Conservation (phyloP, 53 echinoderm and acorn worm species). For the Apostichopus leukothele region DNA sequence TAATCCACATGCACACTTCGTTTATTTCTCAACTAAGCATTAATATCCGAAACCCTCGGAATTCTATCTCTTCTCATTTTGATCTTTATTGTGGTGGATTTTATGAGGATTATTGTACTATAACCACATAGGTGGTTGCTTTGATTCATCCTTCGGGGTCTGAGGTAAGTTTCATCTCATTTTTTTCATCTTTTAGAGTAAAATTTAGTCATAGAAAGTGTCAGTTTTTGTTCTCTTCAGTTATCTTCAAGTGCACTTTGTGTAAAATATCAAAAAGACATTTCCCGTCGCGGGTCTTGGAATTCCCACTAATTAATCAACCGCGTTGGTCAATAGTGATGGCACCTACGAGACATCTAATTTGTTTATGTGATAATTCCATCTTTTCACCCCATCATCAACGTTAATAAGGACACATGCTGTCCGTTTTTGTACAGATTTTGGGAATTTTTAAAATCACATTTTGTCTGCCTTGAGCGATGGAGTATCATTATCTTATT, state of each 20-base stretch:
- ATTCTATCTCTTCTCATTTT: conserved; percentile 40
- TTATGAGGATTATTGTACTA: conserved; percentile 44
- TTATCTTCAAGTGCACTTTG: conserved; percentile 51
- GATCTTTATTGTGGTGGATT: conserved; percentile 28
- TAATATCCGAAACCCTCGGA: conserved; percentile 52
- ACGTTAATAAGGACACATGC: neutral
- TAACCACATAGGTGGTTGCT: conserved; percentile 31
- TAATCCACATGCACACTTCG: conserved; percentile 55
- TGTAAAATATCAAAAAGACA: conserved; percentile 54
- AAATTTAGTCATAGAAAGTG: conserved; percentile 50
- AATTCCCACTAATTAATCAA: conserved; percentile 49
- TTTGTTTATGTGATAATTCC: conserved; percentile 14
- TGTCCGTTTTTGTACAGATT: conserved; percentile 28
- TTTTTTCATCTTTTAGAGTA: conserved; percentile 41
- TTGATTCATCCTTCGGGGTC: conserved; percentile 39
- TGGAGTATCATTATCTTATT: conserved; percentile 53
- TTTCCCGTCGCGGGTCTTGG: conserved; percentile 54
- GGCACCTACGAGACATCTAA: neutral
- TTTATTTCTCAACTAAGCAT: conserved; percentile 57
- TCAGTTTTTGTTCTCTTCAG: conserved; percentile 52
- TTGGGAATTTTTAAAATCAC: conserved; percentile 40
- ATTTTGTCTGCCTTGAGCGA: conserved; percentile 45
- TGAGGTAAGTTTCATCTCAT: conserved; percentile 45
- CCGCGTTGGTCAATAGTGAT: conserved; percentile 12
- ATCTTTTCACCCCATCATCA: neutral